Base-by-base conservation (phyloP, 2,797 vertebrate species). In the Echiichthys vipera region DNA sequence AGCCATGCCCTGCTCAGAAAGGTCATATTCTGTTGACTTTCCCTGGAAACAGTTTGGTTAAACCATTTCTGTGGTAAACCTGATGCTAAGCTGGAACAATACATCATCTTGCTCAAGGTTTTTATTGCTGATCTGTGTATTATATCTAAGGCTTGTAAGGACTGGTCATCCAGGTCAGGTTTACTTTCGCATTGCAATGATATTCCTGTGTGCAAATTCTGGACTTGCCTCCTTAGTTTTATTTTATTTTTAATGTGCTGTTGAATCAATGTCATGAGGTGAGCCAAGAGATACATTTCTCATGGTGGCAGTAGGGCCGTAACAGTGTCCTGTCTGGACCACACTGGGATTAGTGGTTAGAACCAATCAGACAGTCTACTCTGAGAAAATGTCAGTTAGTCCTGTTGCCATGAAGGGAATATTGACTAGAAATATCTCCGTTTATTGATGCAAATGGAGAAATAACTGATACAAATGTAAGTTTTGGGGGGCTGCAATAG, bases 281-380 rank as follows among this genome's bases (percentile, higher is more conserved):
- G 37, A 74, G 57, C 40, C 40, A 30, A 22, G 32, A 77, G 65
- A 47, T 66, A 20, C 12, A 36, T 36, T 22, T 50, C 39, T 42
- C 2, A 63, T 32, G 7, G 20, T 56, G 15, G 43, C 27, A 5
- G 10, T 15, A 3, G 15, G 43, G 15, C n/a, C 18, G 30, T 67
- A 43, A 56, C 29, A 34, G 68, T 59, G 80, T 81, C 65, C 69
- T 50, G 49, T n/a, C n/a, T n/a, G n/a, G 82, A 53, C 47, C 62
- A 46, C 63, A 34, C 36, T 47, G 57, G 20, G 43, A 69, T 69
- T 65, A 58, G 36, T 50, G 22, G 57, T 62, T 22, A 14, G 0
- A 54, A 59, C 27, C 63, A 49, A 46, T 65, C 55, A n/a, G 34
- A 50, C 5, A 3, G 7, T n/a, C n/a, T n/a, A n/a, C n/a, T n/a